phyloP scores from a whole-genome alignment of 1,140 invertebrate genomes.

The Drepana arcuata region DNA sequence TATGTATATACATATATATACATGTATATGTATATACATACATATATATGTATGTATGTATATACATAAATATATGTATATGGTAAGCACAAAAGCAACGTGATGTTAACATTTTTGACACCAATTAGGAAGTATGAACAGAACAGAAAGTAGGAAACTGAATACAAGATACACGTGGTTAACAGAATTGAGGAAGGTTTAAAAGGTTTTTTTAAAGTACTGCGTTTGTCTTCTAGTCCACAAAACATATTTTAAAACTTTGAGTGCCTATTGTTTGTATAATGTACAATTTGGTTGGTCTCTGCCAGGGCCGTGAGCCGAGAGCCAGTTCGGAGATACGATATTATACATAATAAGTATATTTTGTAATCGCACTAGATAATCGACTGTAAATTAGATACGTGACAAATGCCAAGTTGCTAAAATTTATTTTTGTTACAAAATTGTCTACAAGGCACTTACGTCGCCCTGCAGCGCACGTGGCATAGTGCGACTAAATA shows the following conservation, averaged over 20 bases:
- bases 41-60: too few species aligned
- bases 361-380: constrained; percentile 41
- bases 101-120: too few species aligned
- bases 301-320: constrained; percentile 11
- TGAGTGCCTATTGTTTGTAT: constrained; percentile 55
- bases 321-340: constrained; percentile 51
- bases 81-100: too few species aligned
- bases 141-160: too few species aligned
- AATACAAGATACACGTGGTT: too few species aligned
- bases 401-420: constrained; percentile 36
- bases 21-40: too few species aligned
- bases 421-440: constrained; percentile 48
- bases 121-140: too few species aligned
- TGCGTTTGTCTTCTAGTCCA: constrained; percentile 16
- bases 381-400: constrained; percentile 31
- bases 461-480: constrained; percentile 1
- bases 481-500: constrained; percentile 11
- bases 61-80: too few species aligned
- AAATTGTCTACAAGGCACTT: constrained; percentile 32
- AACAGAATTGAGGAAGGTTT: too few species aligned
- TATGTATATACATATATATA: too few species aligned
- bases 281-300: constrained; percentile 28
- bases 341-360: constrained; percentile 44
- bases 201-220: too few species aligned
- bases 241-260: constrained; percentile 30